Evolutionary conservation across 2,113 vertebrate genomes (phyloP), one percentile per base, ranked within the genome.

Genomic region (Oryzias curvinotus): DNA sequence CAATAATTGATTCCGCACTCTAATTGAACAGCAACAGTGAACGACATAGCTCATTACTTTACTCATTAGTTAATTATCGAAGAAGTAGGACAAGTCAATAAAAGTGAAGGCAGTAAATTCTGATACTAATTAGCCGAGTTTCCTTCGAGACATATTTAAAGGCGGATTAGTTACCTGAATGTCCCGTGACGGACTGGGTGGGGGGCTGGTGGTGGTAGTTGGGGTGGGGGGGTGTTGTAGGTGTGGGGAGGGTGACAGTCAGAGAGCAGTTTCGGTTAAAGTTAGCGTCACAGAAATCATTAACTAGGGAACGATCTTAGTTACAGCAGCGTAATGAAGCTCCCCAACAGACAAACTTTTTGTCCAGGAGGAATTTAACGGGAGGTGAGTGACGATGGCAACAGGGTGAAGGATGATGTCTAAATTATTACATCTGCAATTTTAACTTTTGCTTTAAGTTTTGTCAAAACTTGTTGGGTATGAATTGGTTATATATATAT

Each of bases 41-140:
- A 95, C 95, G 96, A 95, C 96, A 96, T 96, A 98, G 96, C 96
- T 98, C 97, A 98, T 99, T 99, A 99, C 95, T 96, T 97, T 96
- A 95, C 96, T 96, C 96, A 97, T 99, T 98, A 98, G 95, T 98
- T 99, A 98, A 99, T 98, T 99, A 98, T 98, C 94, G 91, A 93
- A 96, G 95, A 97, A 98, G 94, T 98, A 96, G 95, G 95, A 98
- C 96, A 98, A 98, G 96, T 99, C 97, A 99, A 99, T 99, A 99
- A 99, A 98, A 98, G 91, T 94, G 93, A 98, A 97, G 95, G 96
- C 92, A 95, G 97, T 99, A 99, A 99, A 99, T 98, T 98, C 95
- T 93, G 92, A 94, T 96, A 95, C 95, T 99, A 98, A 99, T 99
- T 99, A 99, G 95, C 91, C 91, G 90, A 92, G 92, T 95, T 94